Conservation (phyloP, 64 coral and sea anemone species). For the Actinia equina region DNA sequence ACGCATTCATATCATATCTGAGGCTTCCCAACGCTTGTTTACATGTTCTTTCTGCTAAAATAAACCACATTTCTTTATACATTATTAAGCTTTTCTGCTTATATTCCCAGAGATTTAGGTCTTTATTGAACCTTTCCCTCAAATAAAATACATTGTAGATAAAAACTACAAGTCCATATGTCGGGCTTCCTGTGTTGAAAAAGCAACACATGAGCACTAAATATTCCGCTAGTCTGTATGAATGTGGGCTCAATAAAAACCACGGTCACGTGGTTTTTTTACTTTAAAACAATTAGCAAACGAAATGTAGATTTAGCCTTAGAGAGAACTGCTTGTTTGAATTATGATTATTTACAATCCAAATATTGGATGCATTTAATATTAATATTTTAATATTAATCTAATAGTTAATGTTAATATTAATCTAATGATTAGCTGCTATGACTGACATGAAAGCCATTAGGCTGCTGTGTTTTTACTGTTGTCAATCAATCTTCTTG, state of each 20-base stretch:
- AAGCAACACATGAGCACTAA: not conserved
- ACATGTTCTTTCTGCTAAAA: too few relatives aligned
- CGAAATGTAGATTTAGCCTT: not conserved
- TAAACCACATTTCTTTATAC: too few relatives aligned
- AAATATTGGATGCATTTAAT: not conserved
- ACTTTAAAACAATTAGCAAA: not conserved
- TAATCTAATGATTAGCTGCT: not conserved
- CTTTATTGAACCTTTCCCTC: too few relatives aligned
- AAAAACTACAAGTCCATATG: too few relatives aligned
- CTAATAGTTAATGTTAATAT: not conserved
- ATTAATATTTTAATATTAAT: not conserved
- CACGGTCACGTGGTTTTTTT: not conserved
- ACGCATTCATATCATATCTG: too few relatives aligned
- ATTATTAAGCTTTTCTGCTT: too few relatives aligned
- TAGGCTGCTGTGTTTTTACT: slow-evolving; percentile 53
- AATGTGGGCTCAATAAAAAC: not conserved
- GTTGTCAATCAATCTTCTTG: slow-evolving; percentile 88
- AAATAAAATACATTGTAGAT: too few relatives aligned
- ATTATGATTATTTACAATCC: not conserved
- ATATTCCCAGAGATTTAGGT: too few relatives aligned
- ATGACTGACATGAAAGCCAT: not conserved
- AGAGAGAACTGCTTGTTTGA: not conserved
- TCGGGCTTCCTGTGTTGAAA: too few relatives aligned
- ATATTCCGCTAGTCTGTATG: not conserved
- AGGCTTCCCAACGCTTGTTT: too few relatives aligned